Evolutionary conservation across 1,140 invertebrate genomes (phyloP).

Genomic region (Megalonaias nervosa): DNA sequence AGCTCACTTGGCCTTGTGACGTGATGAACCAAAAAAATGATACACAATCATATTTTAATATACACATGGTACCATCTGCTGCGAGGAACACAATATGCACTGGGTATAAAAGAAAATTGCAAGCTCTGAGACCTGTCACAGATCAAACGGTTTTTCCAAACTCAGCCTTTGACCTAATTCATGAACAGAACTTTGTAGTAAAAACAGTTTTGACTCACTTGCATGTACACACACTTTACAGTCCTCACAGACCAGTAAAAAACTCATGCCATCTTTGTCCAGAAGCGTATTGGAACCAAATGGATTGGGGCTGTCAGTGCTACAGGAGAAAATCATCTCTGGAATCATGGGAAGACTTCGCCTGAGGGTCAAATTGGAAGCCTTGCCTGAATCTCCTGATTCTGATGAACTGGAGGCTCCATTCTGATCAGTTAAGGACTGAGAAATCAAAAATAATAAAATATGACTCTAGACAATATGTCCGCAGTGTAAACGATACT

Average conservation of each 20-base stretch:
- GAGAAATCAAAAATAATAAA: background rate
- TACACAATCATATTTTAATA: too few relatives aligned
- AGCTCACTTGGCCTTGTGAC: too few relatives aligned
- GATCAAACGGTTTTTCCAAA: too few relatives aligned
- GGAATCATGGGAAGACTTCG: constrained; percentile 65
- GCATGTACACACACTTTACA: constrained; percentile 73
- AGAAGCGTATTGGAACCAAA: constrained; percentile 50
- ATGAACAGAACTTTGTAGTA: too few relatives aligned
- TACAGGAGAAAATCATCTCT: constrained; percentile 66
- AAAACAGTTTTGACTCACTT: constrained; percentile 56
- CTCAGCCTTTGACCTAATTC: too few relatives aligned
- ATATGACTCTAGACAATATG: constrained; percentile 8
- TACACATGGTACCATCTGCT: too few relatives aligned
- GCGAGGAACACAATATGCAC: too few relatives aligned
- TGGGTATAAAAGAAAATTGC: too few relatives aligned
- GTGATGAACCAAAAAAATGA: too few relatives aligned
- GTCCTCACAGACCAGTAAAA: constrained; percentile 65
- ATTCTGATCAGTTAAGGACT: constrained; percentile 1
- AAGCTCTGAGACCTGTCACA: too few relatives aligned
- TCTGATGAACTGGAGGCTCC: background rate
- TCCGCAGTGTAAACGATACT: background rate
- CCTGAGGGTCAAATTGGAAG: constrained; percentile 29
- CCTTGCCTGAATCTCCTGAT: constrained; percentile 3
- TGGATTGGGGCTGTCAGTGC: constrained; percentile 57
- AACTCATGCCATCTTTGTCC: constrained; percentile 62